Percentiles rank a stretch among this genome's conserved stretches.
Conservation (phyloP, 2,113 vertebrate species). For the Urocynchramus pylzowi region DNA sequence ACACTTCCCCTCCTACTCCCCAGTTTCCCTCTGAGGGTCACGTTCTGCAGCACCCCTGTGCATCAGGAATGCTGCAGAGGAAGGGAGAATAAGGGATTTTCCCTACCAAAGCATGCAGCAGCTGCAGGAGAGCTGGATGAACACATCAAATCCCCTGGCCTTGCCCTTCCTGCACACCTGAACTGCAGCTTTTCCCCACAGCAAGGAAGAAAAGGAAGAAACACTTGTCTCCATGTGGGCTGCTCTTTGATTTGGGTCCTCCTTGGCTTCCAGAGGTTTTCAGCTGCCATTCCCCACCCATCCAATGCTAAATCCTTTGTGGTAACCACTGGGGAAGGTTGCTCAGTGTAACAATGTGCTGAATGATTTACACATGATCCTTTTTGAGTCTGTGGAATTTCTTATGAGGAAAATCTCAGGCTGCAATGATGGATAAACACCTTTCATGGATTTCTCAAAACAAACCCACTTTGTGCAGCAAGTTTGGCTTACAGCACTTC, state of each 20-base stretch:
- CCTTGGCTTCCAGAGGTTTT: not conserved
- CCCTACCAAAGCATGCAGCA: not conserved
- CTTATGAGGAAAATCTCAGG: not conserved
- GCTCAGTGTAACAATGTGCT: not conserved
- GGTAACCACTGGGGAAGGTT: not conserved
- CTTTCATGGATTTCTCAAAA: not conserved
- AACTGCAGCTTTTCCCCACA: not conserved
- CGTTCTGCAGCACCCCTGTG: accelerated
- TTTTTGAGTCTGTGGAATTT: not conserved
- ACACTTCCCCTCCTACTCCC: not conserved
- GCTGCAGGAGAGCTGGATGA: not conserved
- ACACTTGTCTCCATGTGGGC: not conserved
- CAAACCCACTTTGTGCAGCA: not conserved
- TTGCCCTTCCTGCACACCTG: not conserved
- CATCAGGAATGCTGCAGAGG: not conserved
- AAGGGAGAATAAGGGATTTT: not conserved
- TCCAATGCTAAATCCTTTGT: not conserved
- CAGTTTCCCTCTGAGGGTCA: not conserved
- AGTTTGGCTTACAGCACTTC: not conserved
- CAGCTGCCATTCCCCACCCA: not conserved
- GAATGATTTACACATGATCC: not conserved
- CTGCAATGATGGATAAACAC: not conserved
- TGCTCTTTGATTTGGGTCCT: not conserved
- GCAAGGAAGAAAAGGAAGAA: not conserved
- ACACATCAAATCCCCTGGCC: not conserved